These are phyloP conservation scores for Macropus fuliginosus DNA, from an alignment of 2,797 vertebrate species.

Conservation along the genomic window DNA sequence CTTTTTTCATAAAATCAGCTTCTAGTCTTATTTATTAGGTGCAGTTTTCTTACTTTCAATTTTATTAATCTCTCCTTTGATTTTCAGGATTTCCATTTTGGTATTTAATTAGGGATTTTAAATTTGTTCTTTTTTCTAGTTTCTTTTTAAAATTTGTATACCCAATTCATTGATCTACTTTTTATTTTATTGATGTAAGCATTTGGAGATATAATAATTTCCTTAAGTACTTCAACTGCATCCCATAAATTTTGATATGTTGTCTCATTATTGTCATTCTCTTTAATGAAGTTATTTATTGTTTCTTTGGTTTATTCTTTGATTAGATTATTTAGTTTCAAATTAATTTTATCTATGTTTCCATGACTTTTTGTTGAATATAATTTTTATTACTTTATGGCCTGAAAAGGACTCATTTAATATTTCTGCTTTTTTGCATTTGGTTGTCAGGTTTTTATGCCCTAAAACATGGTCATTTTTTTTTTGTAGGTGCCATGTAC, in stretches of 20 bases:
- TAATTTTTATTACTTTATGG: background rate
- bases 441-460: background rate
- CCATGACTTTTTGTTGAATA: background rate
- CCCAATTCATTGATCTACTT: background rate
- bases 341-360: background rate
- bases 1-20: background rate
- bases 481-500: background rate
- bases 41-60: background rate
- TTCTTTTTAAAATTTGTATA: background rate
- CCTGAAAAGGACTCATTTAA: background rate
- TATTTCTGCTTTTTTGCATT: background rate
- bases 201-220: background rate
- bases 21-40: background rate
- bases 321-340: background rate
- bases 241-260: background rate
- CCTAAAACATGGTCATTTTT: background rate
- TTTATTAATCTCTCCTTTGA: background rate
- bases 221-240: background rate
- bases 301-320: background rate
- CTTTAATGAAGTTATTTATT: background rate
- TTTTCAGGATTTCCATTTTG: background rate
- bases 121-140: background rate
- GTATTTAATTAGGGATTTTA: background rate
- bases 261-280: background rate
- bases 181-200: background rate